A percentile compares a stretch with the other conserved stretches of the same genome.
Evolutionary conservation across 2,113 vertebrate genomes (phyloP).

Genomic region (Scytalopus superciliaris): DNA sequence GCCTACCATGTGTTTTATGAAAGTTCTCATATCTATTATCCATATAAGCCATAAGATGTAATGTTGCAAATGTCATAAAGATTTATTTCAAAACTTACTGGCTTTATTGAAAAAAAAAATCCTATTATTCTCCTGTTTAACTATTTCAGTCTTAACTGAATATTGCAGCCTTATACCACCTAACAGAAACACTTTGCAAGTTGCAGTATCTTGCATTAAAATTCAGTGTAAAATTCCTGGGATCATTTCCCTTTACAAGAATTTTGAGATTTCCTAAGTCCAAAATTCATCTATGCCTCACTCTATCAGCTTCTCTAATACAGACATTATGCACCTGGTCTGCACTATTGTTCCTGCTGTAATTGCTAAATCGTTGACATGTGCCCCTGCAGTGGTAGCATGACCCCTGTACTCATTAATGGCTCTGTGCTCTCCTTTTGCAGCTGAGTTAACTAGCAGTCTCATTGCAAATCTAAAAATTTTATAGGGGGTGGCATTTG

Average conservation of each 20-base stretch:
- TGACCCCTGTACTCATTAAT: conserved; percentile 26
- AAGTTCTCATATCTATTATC: background rate
- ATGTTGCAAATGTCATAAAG: background rate
- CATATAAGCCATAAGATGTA: background rate
- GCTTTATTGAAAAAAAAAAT: background rate
- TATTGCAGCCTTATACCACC: background rate
- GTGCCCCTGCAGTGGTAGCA: background rate
- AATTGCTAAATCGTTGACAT: conserved; percentile 54
- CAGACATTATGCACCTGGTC: conserved; percentile 15
- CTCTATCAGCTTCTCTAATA: conserved; percentile 14
- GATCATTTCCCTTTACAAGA: conserved; percentile 39
- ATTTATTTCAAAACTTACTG: background rate
- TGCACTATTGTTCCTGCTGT: conserved; percentile 16
- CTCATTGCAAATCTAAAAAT: conserved; percentile 29
- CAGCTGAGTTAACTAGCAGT: background rate
- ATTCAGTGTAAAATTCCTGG: conserved; percentile 26
- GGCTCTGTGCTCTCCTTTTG: background rate
- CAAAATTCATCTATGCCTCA: background rate
- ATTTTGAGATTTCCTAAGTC: background rate
- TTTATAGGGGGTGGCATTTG: background rate
- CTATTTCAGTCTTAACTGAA: background rate
- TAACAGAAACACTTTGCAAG: background rate
- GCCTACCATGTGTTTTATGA: background rate
- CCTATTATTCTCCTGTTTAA: background rate
- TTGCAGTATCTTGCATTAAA: background rate